A percentile compares a stretch with the other conserved stretches of the same genome.
Evolutionary conservation across 2,888 invertebrate species (phyloP).

Genomic region (Trissonchulus sp.): DNA sequence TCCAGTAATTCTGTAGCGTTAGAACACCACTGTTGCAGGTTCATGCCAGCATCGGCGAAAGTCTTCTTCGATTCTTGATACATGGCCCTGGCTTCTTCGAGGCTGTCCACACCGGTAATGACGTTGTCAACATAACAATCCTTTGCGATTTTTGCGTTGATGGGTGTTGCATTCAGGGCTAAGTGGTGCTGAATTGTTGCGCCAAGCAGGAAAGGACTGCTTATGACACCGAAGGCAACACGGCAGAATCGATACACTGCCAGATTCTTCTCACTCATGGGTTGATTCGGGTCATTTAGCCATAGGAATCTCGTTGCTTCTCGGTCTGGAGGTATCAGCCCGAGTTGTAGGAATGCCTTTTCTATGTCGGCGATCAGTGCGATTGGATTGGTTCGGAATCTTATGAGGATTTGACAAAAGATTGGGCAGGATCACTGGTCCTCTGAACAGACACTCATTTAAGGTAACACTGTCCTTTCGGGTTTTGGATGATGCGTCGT

Average conservation of each 20-base stretch:
- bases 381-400: conserved; percentile 32
- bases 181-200: no score
- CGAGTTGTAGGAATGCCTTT: no score
- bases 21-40: conserved; percentile 21
- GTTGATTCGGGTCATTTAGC: conserved; percentile 30
- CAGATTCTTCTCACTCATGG: no score
- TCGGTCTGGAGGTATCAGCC: conserved; percentile 33
- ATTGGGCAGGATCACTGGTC: conserved; percentile 32
- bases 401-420: conserved; percentile 31
- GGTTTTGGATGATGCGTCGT: conserved; percentile 36
- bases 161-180: conserved; percentile 7
- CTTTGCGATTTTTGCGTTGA: no score
- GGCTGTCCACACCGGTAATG: not conserved
- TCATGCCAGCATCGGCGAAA: conserved; percentile 26
- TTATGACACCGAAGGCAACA: no score
- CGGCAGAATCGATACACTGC: no score
- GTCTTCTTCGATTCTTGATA: conserved; percentile 30
- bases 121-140: conserved; percentile 37
- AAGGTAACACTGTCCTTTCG: conserved; percentile 29
- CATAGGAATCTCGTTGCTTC: conserved; percentile 34
- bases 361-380: conserved; percentile 34
- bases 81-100: conserved; percentile 20
- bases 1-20: not conserved
- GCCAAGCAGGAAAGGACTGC: no score
- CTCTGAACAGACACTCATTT: conserved; percentile 36